phyloP scores from a whole-genome alignment of 2,113 vertebrate species.

The Actenoides lindsayi region DNA sequence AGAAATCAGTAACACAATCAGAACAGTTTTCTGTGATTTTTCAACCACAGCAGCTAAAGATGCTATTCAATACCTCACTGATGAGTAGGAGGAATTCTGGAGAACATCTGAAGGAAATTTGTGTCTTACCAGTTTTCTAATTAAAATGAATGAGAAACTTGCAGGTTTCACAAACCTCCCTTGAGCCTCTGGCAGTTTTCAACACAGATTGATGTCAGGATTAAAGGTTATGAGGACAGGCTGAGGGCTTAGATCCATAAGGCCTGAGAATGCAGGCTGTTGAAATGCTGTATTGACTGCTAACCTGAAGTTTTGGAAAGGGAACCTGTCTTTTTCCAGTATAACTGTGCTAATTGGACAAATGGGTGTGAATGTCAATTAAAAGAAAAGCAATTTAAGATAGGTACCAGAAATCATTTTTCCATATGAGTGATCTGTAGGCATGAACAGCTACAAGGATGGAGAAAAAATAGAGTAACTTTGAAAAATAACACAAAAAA shows the following conservation, averaged over 20 bases:
- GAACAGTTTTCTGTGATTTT: constrained; percentile 28
- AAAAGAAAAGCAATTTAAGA: constrained; percentile 23
- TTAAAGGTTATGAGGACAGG: constrained; percentile 67
- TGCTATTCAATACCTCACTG: constrained; percentile 47
- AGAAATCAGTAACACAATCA: constrained; percentile 17
- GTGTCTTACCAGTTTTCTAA: constrained; percentile 48
- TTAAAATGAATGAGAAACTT: constrained; percentile 65
- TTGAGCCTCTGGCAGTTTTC: constrained; percentile 40
- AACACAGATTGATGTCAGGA: constrained; percentile 52
- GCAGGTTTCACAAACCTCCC: constrained; percentile 42
- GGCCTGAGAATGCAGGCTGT: not conserved
- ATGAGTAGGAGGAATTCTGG: not conserved
- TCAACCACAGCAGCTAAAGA: constrained; percentile 26
- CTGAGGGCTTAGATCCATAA: constrained; percentile 43
- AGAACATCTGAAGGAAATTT: constrained; percentile 24
- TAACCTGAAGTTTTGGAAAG: not conserved
- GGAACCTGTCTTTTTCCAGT: not conserved
- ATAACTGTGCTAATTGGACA: constrained; percentile 57
- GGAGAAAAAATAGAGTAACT: not conserved
- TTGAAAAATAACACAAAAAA: not conserved
- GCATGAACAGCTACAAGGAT: not conserved
- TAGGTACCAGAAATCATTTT: not conserved
- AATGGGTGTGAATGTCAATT: constrained; percentile 34
- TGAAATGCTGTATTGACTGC: constrained; percentile 37
- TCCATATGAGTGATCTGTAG: not conserved